phyloP scores from a whole-genome alignment of 2,888 invertebrate genomes.

The Drosophila hamatofila region DNA sequence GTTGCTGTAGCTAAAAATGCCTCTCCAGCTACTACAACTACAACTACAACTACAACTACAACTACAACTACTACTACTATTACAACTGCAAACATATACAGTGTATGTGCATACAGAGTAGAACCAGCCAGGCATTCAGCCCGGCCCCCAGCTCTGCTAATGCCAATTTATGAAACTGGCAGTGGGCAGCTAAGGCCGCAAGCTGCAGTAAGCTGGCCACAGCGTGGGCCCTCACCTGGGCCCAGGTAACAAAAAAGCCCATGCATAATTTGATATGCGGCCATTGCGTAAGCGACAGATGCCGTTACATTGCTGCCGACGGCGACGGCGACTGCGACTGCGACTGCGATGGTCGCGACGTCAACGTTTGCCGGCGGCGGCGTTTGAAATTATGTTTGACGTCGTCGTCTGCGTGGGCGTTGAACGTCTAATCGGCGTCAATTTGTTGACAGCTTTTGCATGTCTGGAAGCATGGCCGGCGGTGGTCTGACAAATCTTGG shows the following conservation, averaged over 20 bases:
- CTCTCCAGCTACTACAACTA: background rate
- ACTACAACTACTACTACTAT: background rate
- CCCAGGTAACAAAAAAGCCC: conserved; percentile 37
- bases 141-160: conserved; percentile 37
- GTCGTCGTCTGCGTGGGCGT: conserved; percentile 7
- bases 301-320: conserved; percentile 14
- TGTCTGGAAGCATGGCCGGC: conserved; percentile 42
- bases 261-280: conserved; percentile 73
- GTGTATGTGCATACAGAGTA: background rate
- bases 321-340: conserved; percentile 16
- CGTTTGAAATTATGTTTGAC: conserved; percentile 70
- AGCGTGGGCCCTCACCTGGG: conserved; percentile 15
- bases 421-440: conserved; percentile 63
- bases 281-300: conserved; percentile 71
- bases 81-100: background rate
- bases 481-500: conserved; percentile 50
- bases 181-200: conserved; percentile 41
- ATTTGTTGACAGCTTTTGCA: conserved; percentile 76
- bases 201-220: conserved; percentile 57
- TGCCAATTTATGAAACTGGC: conserved; percentile 72
- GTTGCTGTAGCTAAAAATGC: background rate
- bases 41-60: too few relatives aligned
- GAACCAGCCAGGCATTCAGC: background rate
- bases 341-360: conserved; percentile 14
- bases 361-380: conserved; percentile 21